Conservation (phyloP, 2,888 invertebrate species). For the Cosmia trapezina region DNA sequence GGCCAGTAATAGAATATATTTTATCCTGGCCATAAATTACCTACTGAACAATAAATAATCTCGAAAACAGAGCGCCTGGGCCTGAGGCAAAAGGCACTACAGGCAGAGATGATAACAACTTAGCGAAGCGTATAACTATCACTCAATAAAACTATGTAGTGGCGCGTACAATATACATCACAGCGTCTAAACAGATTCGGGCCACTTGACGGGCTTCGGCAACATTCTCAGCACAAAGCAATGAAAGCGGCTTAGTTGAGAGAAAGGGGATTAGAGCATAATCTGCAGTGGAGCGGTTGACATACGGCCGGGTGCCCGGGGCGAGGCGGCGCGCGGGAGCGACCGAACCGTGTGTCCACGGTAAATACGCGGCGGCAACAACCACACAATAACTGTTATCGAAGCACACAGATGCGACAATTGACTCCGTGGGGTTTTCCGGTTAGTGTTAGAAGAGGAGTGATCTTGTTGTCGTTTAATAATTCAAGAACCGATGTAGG, state of each 20-base stretch:
- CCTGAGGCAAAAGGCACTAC: constrained; percentile 39
- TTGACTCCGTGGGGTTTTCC: constrained; percentile 51
- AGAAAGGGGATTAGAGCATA: constrained; percentile 87
- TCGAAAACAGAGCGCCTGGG: constrained; percentile 38
- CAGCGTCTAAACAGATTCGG: constrained; percentile 80
- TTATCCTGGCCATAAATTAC: constrained; percentile 60
- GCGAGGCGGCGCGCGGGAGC: constrained; percentile 38
- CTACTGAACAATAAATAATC: constrained; percentile 56
- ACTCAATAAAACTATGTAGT: constrained; percentile 59
- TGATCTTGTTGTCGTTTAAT: background rate
- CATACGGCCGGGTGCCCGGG: constrained; percentile 79
- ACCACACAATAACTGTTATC: constrained; percentile 57
- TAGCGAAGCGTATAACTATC: constrained; percentile 56
- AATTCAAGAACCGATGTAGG: background rate
- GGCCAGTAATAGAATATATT: constrained; percentile 61
- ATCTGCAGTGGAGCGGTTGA: constrained; percentile 87
- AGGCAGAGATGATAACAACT: constrained; percentile 47
- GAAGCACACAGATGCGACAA: constrained; percentile 51
- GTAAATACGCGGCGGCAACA: constrained; percentile 68
- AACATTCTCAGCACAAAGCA: constrained; percentile 85
- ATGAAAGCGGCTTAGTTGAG: constrained; percentile 87
- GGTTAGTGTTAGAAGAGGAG: background rate
- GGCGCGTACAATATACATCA: constrained; percentile 62
- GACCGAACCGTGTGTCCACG: constrained; percentile 68
- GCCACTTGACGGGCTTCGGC: constrained; percentile 85